phyloP scores from a whole-genome alignment of 2,888 invertebrate species.

The Lutraria lutraria region DNA sequence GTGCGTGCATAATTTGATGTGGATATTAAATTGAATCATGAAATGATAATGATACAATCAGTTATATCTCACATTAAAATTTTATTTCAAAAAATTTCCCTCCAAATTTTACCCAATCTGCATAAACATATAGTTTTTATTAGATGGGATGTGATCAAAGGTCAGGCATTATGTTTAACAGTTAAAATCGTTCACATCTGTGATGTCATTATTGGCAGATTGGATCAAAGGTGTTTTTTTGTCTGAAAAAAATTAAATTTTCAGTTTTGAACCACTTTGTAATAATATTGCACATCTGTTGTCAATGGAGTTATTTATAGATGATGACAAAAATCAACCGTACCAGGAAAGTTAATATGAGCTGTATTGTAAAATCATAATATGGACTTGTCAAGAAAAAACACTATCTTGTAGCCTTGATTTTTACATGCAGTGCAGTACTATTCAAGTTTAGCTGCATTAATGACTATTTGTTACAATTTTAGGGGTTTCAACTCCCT shows the following conservation, averaged over 20 bases:
- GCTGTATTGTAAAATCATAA: background rate
- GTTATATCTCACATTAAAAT: background rate
- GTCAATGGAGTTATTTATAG: background rate
- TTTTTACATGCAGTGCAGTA: background rate
- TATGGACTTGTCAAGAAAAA: background rate
- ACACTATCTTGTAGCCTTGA: background rate
- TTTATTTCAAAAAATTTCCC: conserved; percentile 12
- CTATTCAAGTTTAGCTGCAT: background rate
- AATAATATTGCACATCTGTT: background rate
- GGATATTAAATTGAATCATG: background rate
- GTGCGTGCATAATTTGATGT: background rate
- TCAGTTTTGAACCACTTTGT: background rate
- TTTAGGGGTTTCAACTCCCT: background rate
- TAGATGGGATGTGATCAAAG: background rate
- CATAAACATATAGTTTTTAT: background rate
- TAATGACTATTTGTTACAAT: conserved; percentile 17
- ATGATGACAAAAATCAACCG: background rate
- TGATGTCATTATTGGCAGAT: background rate
- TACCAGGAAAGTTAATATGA: conserved; percentile 18
- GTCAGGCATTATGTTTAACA: background rate
- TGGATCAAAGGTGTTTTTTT: conserved; percentile 8
- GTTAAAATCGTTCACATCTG: conserved; percentile 17
- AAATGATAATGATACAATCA: background rate
- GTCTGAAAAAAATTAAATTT: background rate
- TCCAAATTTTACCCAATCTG: background rate